Evolutionary conservation across 2,888 invertebrate genomes (phyloP), one percentile per base, ranked within the genome.

Genomic region (Troglohyphantes excavatus): DNA sequence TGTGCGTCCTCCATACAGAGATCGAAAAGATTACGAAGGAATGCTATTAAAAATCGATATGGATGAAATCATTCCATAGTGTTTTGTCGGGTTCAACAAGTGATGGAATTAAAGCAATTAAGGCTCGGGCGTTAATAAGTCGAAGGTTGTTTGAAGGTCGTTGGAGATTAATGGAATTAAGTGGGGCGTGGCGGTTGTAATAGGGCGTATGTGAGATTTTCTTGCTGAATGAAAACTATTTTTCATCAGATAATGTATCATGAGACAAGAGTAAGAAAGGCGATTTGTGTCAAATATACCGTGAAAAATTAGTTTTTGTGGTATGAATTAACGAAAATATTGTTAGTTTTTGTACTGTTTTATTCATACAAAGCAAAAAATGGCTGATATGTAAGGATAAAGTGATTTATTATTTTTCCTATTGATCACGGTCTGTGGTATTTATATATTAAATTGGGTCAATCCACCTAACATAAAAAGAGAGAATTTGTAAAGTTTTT

Each of bases 31-130:
- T n/a, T n/a, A n/a, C n/a, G n/a, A 67, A 67, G 67, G 67, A 79
- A 79, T 67, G 67, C 43, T 63, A n/a, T n/a, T 43, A 43, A 43
- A 19, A 43, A n/a, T n/a, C n/a, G n/a, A n/a, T n/a, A n/a, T 1
- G 46, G 46, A 46, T 46, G 46, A 46, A 17, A 46, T 17, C 2
- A 17, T 17, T 11, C 13, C 46, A 46, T 17, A 17, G 17, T 46
- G 46, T 2, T n/a, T n/a, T 39, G 39, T 39, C 39, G 13, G 9
- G 9, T 39, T 39, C 39, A 39, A 39, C 39, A 39, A 39, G 39
- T 53, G 53, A n/a, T n/a, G 53, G 53, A 53, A 53, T 17, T n/a
- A 7, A 53, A 17, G n/a, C 53, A 53, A 53, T 53, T n/a, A 53
- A 53, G 33, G 33, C 33, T 33, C 33, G 33, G 33, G 2, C 17